Evolutionary conservation across 1,140 invertebrate genomes (phyloP), one percentile per base, ranked within the genome.

Genomic region (Tachypleus tridentatus): DNA sequence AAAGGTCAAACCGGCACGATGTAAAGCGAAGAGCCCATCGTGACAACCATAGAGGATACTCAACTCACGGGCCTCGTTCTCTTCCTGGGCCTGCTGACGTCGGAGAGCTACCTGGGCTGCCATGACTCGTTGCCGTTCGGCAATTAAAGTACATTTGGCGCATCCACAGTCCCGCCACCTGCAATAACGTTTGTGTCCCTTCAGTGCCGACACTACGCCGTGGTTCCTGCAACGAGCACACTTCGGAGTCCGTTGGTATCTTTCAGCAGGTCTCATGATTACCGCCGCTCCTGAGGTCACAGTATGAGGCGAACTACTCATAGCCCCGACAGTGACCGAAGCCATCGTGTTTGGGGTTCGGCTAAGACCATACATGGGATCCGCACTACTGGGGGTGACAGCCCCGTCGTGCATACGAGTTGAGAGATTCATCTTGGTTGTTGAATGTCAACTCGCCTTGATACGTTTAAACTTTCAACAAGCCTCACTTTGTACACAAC

Each of bases 61-160:
- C 73, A 98, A 77, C 75, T 98, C 94, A 65, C 93, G 82, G 3
- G 94, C 95, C 78, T 98, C 95, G 77, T 91, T 97, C 77, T 99
- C 96, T 77, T 99, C 96, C 76, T 98, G 82, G 47, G 80, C 82
- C 66, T 71, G 68, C 58, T 73, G 70, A n/a, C 93, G 82, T 29
- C 93, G 82, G 48, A 97, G 78, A 50, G 93, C 93, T 53, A 97
- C 93, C 85, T 89, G 81, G 61, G 96, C 96, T 47, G 96, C 96
- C 96, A 98, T 99, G n/a, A 99, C 96, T 6, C 96, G 82, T 77
- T 98, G 96, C 70, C 96, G 82, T 80, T 99, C 97, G 0, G 96
- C 95, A 65, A 99, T 98, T 29, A 99, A 84, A 0, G 93, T 98
- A 80, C 96, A 99, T 81, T 98, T 98, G 57, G 94, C 93, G 81